A percentile compares a stretch with the other conserved stretches of the same genome.
phyloP scores from a whole-genome alignment of 2,888 invertebrate genomes.

The Isoperla grammatica region DNA sequence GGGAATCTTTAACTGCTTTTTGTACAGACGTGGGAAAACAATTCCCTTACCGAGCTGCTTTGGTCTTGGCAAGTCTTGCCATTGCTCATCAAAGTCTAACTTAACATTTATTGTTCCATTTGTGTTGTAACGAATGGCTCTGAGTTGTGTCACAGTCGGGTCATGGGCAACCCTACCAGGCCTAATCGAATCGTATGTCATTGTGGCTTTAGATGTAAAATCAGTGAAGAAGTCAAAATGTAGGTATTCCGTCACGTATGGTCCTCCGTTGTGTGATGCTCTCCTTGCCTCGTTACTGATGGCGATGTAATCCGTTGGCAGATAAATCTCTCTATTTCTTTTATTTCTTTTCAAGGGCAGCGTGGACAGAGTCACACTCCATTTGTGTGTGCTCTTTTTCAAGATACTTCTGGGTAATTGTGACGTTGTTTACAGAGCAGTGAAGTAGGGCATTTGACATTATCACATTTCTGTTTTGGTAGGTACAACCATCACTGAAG shows the following conservation, averaged over 20 bases:
- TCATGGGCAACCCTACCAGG: constrained; percentile 33
- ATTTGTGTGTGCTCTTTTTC: not conserved
- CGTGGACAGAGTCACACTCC: constrained; percentile 40
- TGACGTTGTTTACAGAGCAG: constrained; percentile 31
- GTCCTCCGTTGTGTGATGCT: not conserved
- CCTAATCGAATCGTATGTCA: constrained; percentile 27
- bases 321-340: constrained; percentile 36
- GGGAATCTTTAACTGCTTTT: constrained; percentile 13
- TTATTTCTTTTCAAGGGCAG: constrained; percentile 38
- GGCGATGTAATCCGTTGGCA: constrained; percentile 11
- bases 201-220: constrained; percentile 18
- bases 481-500: constrained; percentile 36
- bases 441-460: constrained; percentile 36
- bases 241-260: not conserved
- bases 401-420: not conserved
- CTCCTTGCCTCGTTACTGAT: constrained; percentile 29
- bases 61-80: constrained; percentile 3
- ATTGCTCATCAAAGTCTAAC: not conserved
- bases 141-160: constrained; percentile 30
- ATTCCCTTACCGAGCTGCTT: not conserved
- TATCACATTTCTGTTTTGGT: constrained; percentile 28
- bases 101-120: not conserved
- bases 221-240: not conserved
- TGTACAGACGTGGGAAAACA: not conserved
- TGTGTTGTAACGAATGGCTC: constrained; percentile 27